phyloP scores from a whole-genome alignment of 2,888 invertebrate species.

The Apodemia zela region DNA sequence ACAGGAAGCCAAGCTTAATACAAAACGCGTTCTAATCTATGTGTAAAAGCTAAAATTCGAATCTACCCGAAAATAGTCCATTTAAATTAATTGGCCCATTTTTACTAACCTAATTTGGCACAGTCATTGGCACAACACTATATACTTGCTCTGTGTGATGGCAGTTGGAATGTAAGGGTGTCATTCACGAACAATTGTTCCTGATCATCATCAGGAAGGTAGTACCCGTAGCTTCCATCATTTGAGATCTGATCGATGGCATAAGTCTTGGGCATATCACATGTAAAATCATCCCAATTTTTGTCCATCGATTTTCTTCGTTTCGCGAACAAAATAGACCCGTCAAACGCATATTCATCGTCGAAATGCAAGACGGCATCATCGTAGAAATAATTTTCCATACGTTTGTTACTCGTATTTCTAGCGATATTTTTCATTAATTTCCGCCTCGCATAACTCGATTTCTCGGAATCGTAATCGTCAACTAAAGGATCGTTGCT shows the following conservation, averaged over 20 bases:
- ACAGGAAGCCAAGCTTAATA: constrained; percentile 63
- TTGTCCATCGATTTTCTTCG: constrained; percentile 68
- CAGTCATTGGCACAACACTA: constrained; percentile 47
- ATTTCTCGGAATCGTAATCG: constrained; percentile 72
- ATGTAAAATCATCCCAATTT: constrained; percentile 58
- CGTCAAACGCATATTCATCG: constrained; percentile 72
- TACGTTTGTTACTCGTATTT: constrained; percentile 51
- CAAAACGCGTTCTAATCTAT: constrained; percentile 52
- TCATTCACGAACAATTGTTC: constrained; percentile 68
- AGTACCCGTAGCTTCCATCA: constrained; percentile 73
- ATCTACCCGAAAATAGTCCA: constrained; percentile 44
- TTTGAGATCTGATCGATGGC: constrained; percentile 58
- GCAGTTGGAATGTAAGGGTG: constrained; percentile 67
- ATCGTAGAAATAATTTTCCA: constrained; percentile 73
- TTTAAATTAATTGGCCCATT: constrained; percentile 29
- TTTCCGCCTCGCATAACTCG: constrained; percentile 70
- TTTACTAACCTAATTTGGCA: constrained; percentile 53
- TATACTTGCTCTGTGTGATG: constrained; percentile 72
- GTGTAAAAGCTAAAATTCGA: constrained; percentile 65
- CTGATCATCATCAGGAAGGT: constrained; percentile 63
- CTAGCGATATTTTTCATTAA: constrained; percentile 70
- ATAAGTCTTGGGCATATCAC: constrained; percentile 53
- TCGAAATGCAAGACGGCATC: constrained; percentile 72
- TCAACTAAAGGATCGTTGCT: constrained; percentile 71
- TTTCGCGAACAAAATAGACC: constrained; percentile 70